Percentiles rank a stretch among this genome's conserved stretches.
Conservation (phyloP, 37 sponge, comb jelly and placozoan species). For the Mnemiopsis leidyi region DNA sequence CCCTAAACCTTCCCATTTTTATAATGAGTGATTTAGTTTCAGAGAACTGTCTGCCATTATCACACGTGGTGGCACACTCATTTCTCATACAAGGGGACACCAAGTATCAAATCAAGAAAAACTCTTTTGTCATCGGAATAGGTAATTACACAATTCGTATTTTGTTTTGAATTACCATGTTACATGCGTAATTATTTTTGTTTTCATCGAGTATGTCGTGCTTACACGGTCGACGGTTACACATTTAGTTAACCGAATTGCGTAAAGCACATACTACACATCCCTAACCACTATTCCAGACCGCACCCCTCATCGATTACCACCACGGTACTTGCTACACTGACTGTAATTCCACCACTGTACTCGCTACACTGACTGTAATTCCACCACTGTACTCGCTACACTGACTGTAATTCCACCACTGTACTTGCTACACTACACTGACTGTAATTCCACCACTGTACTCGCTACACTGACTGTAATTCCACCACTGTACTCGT, state of each 20-base stretch:
- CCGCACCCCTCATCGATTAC: background rate
- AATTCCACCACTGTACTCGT: background rate
- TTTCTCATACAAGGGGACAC: conserved; percentile 36
- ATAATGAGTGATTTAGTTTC: background rate
- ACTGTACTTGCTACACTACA: too few species aligned
- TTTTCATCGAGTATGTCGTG: too few species aligned
- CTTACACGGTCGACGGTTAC: background rate
- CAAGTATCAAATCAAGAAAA: background rate
- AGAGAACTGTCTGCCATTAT: background rate
- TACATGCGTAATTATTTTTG: too few species aligned
- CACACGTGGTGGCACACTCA: conserved; percentile 18
- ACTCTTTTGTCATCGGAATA: conserved; percentile 24
- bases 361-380: background rate
- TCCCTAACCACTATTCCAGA: background rate
- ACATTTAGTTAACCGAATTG: background rate
- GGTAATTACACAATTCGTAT: too few species aligned
- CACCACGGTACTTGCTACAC: too few species aligned
- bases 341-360: background rate
- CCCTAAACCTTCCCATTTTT: background rate
- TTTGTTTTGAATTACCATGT: background rate
- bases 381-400: too few species aligned
- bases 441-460: background rate
- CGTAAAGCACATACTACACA: background rate
- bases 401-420: background rate
- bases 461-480: background rate